Base-by-base conservation (phyloP, 2,888 invertebrate genomes). In the Acleris emargana region DNA sequence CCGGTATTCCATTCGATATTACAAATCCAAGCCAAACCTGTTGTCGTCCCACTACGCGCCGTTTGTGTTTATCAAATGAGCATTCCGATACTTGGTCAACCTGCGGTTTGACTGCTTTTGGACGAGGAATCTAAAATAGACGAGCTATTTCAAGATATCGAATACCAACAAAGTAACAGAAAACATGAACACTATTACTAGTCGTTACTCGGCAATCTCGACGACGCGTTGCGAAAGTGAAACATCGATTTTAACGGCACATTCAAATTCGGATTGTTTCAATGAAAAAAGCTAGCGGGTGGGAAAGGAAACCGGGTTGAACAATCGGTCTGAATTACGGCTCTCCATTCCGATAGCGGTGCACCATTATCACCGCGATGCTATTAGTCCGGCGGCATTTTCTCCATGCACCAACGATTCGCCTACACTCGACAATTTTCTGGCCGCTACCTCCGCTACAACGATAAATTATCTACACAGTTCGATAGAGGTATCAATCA, bases 271-370 rank as follows among this genome's bases (percentile, higher is more conserved):
- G 64, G 60, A 62, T 58, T 60, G 59, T 68, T 64, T 58, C 53
- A 69, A 77, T 73, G 73, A 76, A 79, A 28, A 74, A 74, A 72
- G 68, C 60, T 66, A 63, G 66, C 76, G 69, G 72, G 69, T 86
- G 86, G 79, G 88, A 88, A 87, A 79, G 76, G 79, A 83, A 86
- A 83, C 78, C 73, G 73, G 69, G 66, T 67, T 64, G 73, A 82
- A 87, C 85, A 87, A 86, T 86, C 73, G 79, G 67, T 62, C 72
- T 73, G 75, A 77, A 77, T 78, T 77, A 77, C 74, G 71, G 75
- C 78, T 84, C 80, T 82, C 77, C 72, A 74, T 82, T 83, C 79
- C 74, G 75, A 86, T 80, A 73, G 78, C 71, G 72, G 71, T 74
- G 70, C 50, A 72, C 75, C 75, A 80, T 84, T 80, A 84, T 78